These are phyloP conservation scores for Phenganax subtilis DNA, from an alignment of 92 coral and sea anemone species.

Conservation along the genomic window DNA sequence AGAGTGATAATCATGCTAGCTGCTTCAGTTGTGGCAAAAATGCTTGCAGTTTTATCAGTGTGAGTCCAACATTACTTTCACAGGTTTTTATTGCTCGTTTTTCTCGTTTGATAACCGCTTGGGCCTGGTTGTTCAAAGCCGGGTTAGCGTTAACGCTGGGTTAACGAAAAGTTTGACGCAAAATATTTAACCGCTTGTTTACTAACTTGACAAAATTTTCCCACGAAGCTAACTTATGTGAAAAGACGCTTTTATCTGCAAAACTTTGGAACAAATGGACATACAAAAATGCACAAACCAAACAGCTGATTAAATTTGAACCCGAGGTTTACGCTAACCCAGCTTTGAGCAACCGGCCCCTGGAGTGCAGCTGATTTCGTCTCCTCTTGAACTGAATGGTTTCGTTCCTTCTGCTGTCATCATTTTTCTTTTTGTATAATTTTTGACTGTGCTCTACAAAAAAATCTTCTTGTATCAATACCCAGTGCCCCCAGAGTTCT, in stretches of 20 bases:
- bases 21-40: not conserved
- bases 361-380: constrained; percentile 12
- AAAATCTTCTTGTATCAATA: constrained; percentile 6
- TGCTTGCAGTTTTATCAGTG: not conserved
- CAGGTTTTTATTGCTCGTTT: constrained; percentile 21
- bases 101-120: not conserved
- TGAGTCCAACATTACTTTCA: constrained; percentile 15
- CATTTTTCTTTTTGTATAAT: constrained; percentile 24
- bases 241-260: too few relatives aligned
- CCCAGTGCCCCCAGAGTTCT: constrained; percentile 24
- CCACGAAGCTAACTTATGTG: too few relatives aligned
- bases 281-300: too few relatives aligned
- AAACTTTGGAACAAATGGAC: too few relatives aligned
- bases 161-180: too few relatives aligned
- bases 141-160: too few relatives aligned
- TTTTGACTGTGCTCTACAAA: not conserved
- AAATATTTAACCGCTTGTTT: too few relatives aligned
- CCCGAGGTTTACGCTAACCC: too few relatives aligned
- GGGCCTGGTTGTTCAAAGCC: too few relatives aligned
- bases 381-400: constrained; percentile 2
- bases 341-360: too few relatives aligned
- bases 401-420: not conserved
- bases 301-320: too few relatives aligned
- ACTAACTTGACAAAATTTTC: too few relatives aligned
- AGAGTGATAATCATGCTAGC: not conserved